Conservation (phyloP, 2,888 invertebrate genomes). For the Marasmarcha lunaedactyla region DNA sequence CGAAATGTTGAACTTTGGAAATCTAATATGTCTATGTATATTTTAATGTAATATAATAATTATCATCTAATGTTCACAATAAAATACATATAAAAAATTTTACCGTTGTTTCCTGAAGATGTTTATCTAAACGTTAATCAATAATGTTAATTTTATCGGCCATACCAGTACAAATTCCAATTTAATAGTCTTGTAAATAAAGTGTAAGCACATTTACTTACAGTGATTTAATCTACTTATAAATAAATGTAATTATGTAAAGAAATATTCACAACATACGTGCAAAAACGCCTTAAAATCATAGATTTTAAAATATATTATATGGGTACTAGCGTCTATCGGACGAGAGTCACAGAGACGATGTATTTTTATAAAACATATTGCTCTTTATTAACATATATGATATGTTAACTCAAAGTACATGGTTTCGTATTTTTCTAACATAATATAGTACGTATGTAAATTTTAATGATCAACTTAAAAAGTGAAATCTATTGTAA, state of each 20-base stretch:
- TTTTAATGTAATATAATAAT: slow-evolving; percentile 25
- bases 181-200: slow-evolving; percentile 53
- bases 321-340: slow-evolving; percentile 62
- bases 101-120: slow-evolving; percentile 38
- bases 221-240: slow-evolving; percentile 58
- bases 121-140: slow-evolving; percentile 42
- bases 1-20: slow-evolving; percentile 40
- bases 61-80: slow-evolving; percentile 14
- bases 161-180: slow-evolving; percentile 59
- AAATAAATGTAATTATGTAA: slow-evolving; percentile 44
- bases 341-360: slow-evolving; percentile 46
- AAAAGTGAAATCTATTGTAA: slow-evolving; percentile 32
- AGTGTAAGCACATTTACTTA: slow-evolving; percentile 44
- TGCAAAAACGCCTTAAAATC: slow-evolving; percentile 66
- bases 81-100: slow-evolving; percentile 28
- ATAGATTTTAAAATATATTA: slow-evolving; percentile 61
- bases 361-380: slow-evolving; percentile 69
- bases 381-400: slow-evolving; percentile 69
- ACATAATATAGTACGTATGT: slow-evolving; percentile 54
- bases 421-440: slow-evolving; percentile 69
- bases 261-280: slow-evolving; percentile 54
- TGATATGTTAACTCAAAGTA: slow-evolving; percentile 68
- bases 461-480: slow-evolving; percentile 48
- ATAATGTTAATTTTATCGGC: slow-evolving; percentile 45
- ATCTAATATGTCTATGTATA: slow-evolving; percentile 29